Evolutionary conservation across 2,888 invertebrate species (phyloP), one percentile per base, ranked within the genome.

Genomic region (Drosophila hamatofila): DNA sequence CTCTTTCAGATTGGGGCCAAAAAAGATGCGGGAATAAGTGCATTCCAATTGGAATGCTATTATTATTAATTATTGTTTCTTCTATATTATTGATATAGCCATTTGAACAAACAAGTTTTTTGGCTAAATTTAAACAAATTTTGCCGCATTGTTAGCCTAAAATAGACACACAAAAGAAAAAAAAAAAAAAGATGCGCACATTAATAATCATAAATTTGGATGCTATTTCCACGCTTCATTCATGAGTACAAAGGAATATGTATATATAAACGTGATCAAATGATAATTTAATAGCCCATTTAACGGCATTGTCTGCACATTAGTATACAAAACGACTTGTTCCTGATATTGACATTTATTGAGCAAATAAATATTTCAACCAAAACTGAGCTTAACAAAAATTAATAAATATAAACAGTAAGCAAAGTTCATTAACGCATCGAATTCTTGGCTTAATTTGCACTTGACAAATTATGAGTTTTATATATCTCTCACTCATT

Each of bases 281-380:
- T 74, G 75, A 80, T 89, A 72, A 72, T 86, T 88, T 83, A 90
- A 90, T 83, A 59, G 79, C 74, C 80, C 85, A 85, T 80, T 88
- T 75, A 70, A 75, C 58, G 46, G 58, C 87, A 81, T 90, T 81
- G 81, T 80, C 64, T 66, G 71, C 56, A 49, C 21, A 23, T 44
- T 23, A 14, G 7, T 60, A 63, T 46, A 44, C 44, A 39, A 62
- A 51, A 35, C 27, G 35, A 3, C 8, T 14, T 23, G 44, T 81
- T 87, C 84, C 89, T 81, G 70, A 78, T 87, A 74, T 65, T 75
- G 82, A 73, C 75, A 79, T 72, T 78, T 75, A 59, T 74, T 49
- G 72, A 46, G 58, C 77, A 72, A 62, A 67, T 39, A 66, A 63
- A 56, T 41, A 55, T 14, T n/a, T 42, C 23, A 46, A 49, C 55